Percentiles rank a stretch among this genome's conserved stretches.
Evolutionary conservation across 2,888 invertebrate species (phyloP).

Genomic region (Pammene fasciana): DNA sequence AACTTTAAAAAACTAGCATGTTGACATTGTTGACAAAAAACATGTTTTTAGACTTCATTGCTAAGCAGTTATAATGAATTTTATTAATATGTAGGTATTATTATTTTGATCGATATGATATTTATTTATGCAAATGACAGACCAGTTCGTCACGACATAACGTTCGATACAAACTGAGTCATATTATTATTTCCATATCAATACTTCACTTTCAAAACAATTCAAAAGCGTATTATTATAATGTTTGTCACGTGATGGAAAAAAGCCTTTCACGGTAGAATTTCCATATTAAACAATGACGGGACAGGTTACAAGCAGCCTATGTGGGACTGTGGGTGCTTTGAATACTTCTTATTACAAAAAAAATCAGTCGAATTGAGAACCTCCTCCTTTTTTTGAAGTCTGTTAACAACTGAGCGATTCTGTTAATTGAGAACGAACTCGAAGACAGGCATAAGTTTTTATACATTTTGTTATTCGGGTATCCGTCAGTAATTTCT

Average conservation of each 20-base stretch:
- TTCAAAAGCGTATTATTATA: slow-evolving; percentile 3
- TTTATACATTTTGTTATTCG: neutral
- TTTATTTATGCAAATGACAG: slow-evolving; percentile 14
- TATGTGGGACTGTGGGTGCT: too few relatives aligned
- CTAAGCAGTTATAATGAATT: neutral
- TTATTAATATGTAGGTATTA: neutral
- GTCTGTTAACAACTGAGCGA: too few relatives aligned
- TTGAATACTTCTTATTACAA: too few relatives aligned
- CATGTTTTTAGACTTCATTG: neutral
- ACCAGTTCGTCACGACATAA: slow-evolving; percentile 18
- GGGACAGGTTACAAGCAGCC: too few relatives aligned
- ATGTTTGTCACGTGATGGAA: neutral
- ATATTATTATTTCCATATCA: slow-evolving; percentile 19
- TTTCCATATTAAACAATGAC: too few relatives aligned
- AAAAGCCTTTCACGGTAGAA: too few relatives aligned
- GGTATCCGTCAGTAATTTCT: too few relatives aligned
- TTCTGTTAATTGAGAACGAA: too few relatives aligned
- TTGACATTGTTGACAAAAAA: neutral
- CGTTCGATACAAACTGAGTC: slow-evolving; percentile 8
- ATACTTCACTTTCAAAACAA: too few relatives aligned
- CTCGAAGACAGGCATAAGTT: too few relatives aligned
- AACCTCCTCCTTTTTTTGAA: too few relatives aligned
- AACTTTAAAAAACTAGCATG: neutral
- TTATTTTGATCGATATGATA: slow-evolving; percentile 13
- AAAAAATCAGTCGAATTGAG: too few relatives aligned